Base-by-base conservation (phyloP, 2,888 invertebrate species). In the Drosophila seclusa region DNA sequence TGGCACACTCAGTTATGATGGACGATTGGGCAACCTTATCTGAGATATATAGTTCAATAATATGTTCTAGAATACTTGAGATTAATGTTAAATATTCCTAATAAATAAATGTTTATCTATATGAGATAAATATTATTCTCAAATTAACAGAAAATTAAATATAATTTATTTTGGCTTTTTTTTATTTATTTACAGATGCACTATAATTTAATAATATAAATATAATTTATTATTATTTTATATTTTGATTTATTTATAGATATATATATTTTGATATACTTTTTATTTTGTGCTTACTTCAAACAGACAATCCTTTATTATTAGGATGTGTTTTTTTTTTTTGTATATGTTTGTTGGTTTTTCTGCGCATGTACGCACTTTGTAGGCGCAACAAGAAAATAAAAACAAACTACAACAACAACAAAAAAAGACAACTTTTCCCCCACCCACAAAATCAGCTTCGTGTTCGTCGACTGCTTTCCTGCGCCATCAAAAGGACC, bases 341-440 rank as follows among this genome's bases (percentile, higher is more conserved):
- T 29, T 38, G 13, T 10, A n/a, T 2, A 4, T 42, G 27, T 63
- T 32, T 18, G 27, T 36, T 24, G 21, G 31, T 55, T 45, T n/a
- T 6, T 67, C 42, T 67, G 49, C 64, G 49, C 77, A 77, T 73
- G 70, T 66, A n/a, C 50, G 10, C 31, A 29, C 48, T 36, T 27
- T 27, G 42, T 63, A 65, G 45, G 80, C 80, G 80, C 78, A 79
- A 72, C 79, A 78, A 68, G 72, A 54, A 78, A 55, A 27, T n/a
- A 53, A 38, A 49, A 36, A 32, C 27, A 18, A n/a, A 32, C 13
- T 2, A 16, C 13, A n/a, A 13, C 6, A n/a, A 13, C n/a, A n/a
- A n/a, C n/a, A 18, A 8, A 45, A 21, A 16, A 16, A 45, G 21
- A 45, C 21, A 45, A 1, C 34, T 11, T n/a, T 40, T 8, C 4